Base-by-base conservation (phyloP, 2,888 invertebrate genomes). In the Stictocephala bisonia region DNA sequence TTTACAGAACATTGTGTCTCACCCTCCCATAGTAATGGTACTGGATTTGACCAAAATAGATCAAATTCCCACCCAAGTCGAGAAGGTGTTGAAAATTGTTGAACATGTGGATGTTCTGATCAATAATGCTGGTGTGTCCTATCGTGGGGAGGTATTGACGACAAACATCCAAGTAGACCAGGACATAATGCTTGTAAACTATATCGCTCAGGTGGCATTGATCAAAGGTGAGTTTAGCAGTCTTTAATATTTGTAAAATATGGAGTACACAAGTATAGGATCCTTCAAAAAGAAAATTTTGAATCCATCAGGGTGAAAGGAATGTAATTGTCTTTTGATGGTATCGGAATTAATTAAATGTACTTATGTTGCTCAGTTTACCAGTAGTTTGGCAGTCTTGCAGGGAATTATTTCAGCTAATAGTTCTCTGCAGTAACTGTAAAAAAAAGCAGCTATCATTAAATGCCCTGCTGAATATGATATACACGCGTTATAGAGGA, bases 171-270 rank as follows among this genome's bases (percentile, higher is more conserved):
- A 94, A 82, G 94, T 97, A 9, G 93, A 96, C 83, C 29, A 44
- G 13, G 90, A 91, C 85, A 87, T 98, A 50, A 97, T 99, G 97
- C 85, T 90, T 40, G 91, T 96, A 6, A 99, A 99, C 86, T 99
- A 95, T 84, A 96, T 99, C 86, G 97, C 97, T 15, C 89, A 96
- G 77, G 90, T 97, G 70, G 93, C 93, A 35, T 85, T 99, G 26
- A 95, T 96, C 0, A 96, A 96, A 91, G 94, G 96, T 94, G 86
- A 81, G 78, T 64, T 67, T 50, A 4, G n/a, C n/a, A n/a, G n/a
- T 53, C 29, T 60, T 27, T 64, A n/a, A 35, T 7, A 11, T 35
- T 35, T 35, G 9, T 35, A 11, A 11, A 35, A 35, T 35, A 35
- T 35, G 7, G 11, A 7, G 35, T 11, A 11, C 7, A 11, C 35